Base-by-base conservation (phyloP, 2,797 vertebrate species). In the Morelia viridis region DNA sequence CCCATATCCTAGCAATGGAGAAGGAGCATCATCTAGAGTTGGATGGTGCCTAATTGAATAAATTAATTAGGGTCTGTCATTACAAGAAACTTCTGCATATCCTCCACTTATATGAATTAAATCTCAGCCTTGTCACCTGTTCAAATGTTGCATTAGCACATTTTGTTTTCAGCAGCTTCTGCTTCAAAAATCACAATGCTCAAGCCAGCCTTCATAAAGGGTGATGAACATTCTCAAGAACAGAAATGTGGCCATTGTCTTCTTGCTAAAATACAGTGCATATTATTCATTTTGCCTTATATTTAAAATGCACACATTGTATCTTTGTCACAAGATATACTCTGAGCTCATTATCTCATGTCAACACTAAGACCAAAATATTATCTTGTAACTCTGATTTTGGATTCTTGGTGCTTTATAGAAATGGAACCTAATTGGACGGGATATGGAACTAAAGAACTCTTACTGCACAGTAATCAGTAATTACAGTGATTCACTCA, bases 401-500 rank as follows among this genome's bases (percentile, higher is more conserved):
- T 87, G 64, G 90, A n/a, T 41, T 88, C 17, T 76, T 84, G 17
- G 50, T 60, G 50, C 92, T 90, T 61, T 93, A 57, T 84, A 24
- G 90, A 87, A 94, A 91, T 46, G 12, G n/a, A 87, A 94, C 31
- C 26, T 65, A 88, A 91, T 46, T 76, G 61, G 65, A 91, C 68
- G 62, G 50, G 56, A 41, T 62, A 56, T 41, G 31, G 50, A 91
- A 31, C 9, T n/a, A 64, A 64, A 35, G 26, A 84, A 85, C n/a
- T 93, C 91, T 90, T 93, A 76, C 88, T 85, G 46, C 88, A 61
- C 41, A 65, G 91, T 92, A 93, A 88, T 26, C 12, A 91, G 0
- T 92, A 65, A 90, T 93, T 92, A 56, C 71, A 92, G 85, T 88
- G 85, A 80, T 91, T 89, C 58, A 85, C 12, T 93, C 84, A 53